phyloP scores from a whole-genome alignment of 2,113 vertebrate species.

The Mungos mungo region DNA sequence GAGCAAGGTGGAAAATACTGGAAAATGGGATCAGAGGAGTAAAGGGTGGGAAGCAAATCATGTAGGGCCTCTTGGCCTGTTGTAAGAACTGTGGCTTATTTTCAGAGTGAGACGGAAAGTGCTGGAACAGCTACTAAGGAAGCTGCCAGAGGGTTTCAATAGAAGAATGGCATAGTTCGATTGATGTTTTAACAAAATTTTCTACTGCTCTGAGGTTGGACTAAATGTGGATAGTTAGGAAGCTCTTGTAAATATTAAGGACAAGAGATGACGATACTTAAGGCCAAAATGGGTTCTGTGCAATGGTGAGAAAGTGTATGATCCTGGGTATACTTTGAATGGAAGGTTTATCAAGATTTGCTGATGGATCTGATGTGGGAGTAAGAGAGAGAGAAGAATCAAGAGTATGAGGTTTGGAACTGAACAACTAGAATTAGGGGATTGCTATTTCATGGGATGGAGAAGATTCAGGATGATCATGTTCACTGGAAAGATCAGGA shows the following conservation, averaged over 20 bases:
- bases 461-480: not conserved
- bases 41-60: not conserved
- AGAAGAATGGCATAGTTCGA: not conserved
- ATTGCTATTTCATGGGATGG: not conserved
- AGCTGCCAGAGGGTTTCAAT: not conserved
- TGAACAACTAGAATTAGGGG: not conserved
- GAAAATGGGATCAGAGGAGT: not conserved
- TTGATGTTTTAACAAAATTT: not conserved
- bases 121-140: not conserved
- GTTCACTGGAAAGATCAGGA: not conserved
- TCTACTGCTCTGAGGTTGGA: not conserved
- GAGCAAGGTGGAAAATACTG: not conserved
- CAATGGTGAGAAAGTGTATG: not conserved
- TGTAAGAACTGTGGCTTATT: not conserved
- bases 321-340: not conserved
- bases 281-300: not conserved
- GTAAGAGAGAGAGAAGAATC: not conserved
- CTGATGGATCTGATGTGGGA: not conserved
- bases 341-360: not conserved
- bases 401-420: not conserved
- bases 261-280: not conserved
- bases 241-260: not conserved
- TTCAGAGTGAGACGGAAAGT: not conserved
- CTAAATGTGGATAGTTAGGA: not conserved
- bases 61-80: not conserved